phyloP scores from a whole-genome alignment of 2,113 vertebrate species.

The Entomyzon cyanotis region DNA sequence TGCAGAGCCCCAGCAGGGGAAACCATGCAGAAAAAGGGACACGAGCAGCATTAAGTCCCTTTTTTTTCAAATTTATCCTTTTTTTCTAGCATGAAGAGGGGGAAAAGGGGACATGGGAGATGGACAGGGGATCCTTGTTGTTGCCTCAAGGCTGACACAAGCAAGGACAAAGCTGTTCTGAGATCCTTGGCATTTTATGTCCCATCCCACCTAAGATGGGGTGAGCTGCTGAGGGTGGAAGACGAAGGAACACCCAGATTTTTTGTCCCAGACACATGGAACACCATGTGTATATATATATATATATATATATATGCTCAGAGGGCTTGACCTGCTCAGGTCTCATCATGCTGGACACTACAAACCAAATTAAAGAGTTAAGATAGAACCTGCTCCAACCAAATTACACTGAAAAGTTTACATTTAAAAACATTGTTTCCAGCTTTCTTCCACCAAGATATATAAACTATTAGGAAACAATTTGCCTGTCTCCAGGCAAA shows the following conservation, averaged over 20 bases:
- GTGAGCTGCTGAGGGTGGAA: not conserved
- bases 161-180: not conserved
- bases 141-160: not conserved
- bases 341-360: not conserved
- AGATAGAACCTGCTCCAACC: not conserved
- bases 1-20: rapidly evolving
- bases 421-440: not conserved
- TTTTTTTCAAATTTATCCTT: not conserved
- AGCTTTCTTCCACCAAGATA: not conserved
- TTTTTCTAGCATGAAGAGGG: not conserved
- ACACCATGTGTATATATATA: no score
- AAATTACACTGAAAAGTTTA: not conserved
- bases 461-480: not conserved
- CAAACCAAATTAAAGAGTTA: not conserved
- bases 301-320: not conserved
- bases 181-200: not conserved
- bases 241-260: not conserved
- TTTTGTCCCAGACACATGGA: no score
- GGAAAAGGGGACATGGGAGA: not conserved
- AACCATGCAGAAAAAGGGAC: not conserved
- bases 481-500: not conserved
- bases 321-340: not conserved
- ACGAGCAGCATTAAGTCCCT: not conserved
- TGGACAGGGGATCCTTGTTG: rapidly evolving
- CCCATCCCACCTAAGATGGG: not conserved